phyloP scores from a whole-genome alignment of 2,888 invertebrate species.

The Hydriomena furcata region DNA sequence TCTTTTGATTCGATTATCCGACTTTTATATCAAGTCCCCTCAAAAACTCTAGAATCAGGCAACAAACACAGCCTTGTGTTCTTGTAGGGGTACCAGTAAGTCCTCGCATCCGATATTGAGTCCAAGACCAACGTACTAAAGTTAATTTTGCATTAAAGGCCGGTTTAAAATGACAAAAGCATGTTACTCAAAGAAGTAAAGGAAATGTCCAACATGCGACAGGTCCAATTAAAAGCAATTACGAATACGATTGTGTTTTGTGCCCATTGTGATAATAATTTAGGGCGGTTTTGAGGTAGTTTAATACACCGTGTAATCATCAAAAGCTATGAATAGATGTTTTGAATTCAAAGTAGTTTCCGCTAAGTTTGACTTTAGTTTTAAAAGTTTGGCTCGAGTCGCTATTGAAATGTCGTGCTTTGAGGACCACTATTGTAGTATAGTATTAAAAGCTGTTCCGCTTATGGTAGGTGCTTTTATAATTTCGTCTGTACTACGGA shows the following conservation, averaged over 20 bases:
- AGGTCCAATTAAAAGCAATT: constrained; percentile 62
- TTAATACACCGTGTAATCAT: constrained; percentile 55
- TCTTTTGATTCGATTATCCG: no score
- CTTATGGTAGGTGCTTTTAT: background rate
- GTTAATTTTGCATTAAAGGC: background rate
- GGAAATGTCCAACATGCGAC: constrained; percentile 50
- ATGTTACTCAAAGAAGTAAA: constrained; percentile 18
- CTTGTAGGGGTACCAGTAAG: no score
- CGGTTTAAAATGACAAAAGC: constrained; percentile 6
- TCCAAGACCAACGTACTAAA: background rate
- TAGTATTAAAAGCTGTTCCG: no score
- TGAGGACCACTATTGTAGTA: background rate
- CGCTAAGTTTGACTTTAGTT: constrained; percentile 40
- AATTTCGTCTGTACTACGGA: background rate
- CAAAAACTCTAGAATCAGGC: no score
- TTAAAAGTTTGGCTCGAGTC: constrained; percentile 30
- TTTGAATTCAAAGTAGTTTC: constrained; percentile 49
- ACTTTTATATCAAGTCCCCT: no score
- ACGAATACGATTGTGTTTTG: constrained; percentile 48
- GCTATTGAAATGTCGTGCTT: constrained; percentile 24
- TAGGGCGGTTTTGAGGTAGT: constrained; percentile 46
- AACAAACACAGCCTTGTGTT: no score
- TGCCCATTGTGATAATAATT: constrained; percentile 50
- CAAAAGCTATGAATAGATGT: constrained; percentile 47
- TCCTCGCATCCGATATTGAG: background rate